Evolutionary conservation across 2,797 vertebrate genomes (phyloP).

Genomic region (Alcedo atthis): DNA sequence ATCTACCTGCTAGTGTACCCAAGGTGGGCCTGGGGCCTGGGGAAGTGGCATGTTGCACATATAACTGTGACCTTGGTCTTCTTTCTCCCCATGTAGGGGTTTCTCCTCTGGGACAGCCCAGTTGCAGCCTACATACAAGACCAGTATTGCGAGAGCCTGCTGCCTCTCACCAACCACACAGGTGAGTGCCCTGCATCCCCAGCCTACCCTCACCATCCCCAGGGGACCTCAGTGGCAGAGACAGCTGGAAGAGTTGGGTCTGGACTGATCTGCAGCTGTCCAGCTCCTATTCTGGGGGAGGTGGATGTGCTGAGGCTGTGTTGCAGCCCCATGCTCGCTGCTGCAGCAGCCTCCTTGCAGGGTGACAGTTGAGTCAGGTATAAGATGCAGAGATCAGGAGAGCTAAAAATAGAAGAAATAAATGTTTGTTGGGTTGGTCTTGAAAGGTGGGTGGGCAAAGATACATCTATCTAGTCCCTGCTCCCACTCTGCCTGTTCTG

Average conservation of each 20-base stretch:
- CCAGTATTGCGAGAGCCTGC: constrained; percentile 83
- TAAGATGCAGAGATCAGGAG: neutral
- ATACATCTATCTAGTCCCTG: neutral
- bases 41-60: neutral
- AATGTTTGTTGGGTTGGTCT: neutral
- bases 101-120: constrained; percentile 73
- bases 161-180: constrained; percentile 77
- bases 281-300: rapidly evolving
- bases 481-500: rapidly evolving
- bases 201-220: neutral
- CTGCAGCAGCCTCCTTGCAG: neutral
- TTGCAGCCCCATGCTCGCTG: neutral
- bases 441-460: neutral
- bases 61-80: neutral
- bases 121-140: constrained; percentile 76
- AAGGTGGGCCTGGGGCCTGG: neutral
- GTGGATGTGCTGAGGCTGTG: neutral
- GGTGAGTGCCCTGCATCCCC: constrained; percentile 75
- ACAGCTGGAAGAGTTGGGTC: neutral
- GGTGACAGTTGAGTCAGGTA: neutral
- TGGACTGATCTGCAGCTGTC: neutral
- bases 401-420: neutral
- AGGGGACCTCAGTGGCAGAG: rapidly evolving
- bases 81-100: constrained; percentile 68
- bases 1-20: rapidly evolving